Evolutionary conservation across 1,140 invertebrate genomes (phyloP).

Genomic region (Ceratina calcarata): DNA sequence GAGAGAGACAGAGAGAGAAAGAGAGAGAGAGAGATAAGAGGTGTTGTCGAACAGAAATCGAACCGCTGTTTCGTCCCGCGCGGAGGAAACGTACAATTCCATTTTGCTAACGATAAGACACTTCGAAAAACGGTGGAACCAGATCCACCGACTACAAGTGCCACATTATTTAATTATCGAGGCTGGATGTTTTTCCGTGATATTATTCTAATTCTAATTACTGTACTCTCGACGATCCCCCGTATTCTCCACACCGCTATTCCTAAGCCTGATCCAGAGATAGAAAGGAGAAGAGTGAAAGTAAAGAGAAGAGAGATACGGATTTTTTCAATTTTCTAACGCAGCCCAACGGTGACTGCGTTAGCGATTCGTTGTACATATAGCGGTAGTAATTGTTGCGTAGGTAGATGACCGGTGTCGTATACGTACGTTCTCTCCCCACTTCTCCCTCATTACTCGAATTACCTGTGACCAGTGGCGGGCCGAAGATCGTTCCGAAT

Average conservation of each 20-base stretch:
- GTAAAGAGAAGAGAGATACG: background rate
- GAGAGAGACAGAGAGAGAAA: background rate
- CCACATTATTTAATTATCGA: conserved; percentile 44
- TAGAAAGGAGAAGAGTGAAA: background rate
- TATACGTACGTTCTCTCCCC: conserved; percentile 54
- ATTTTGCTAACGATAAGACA: conserved; percentile 13
- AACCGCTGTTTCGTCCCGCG: background rate
- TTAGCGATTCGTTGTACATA: conserved; percentile 77
- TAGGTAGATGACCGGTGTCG: conserved; percentile 76
- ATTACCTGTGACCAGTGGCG: conserved; percentile 46
- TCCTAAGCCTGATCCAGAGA: background rate
- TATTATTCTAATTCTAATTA: conserved; percentile 39
- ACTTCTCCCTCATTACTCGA: conserved; percentile 29
- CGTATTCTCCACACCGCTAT: conserved; percentile 25
- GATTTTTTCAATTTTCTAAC: conserved; percentile 50
- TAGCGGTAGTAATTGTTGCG: conserved; percentile 75
- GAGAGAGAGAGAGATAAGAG: background rate
- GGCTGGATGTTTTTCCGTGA: conserved; percentile 43
- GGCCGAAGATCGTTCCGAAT: no score
- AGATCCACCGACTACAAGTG: conserved; percentile 33
- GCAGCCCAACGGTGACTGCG: conserved; percentile 64
- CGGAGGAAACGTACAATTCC: conserved; percentile 4
- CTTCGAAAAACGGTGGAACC: conserved; percentile 9
- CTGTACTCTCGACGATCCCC: conserved; percentile 2
- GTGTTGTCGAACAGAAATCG: conserved; percentile 5